Base-by-base conservation (phyloP, 2,797 vertebrate species). In the Micromesistius poutassou region DNA sequence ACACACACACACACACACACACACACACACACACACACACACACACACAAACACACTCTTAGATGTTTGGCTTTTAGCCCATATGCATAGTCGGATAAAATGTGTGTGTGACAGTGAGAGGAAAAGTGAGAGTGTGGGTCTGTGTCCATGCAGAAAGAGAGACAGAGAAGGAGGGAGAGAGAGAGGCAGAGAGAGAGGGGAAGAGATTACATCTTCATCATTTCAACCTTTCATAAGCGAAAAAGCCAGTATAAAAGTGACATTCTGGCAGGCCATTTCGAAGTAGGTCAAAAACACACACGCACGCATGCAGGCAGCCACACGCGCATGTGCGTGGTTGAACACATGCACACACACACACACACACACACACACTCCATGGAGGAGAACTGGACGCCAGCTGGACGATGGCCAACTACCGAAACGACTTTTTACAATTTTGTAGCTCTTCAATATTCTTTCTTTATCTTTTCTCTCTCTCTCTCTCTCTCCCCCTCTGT, bases 141-240 rank as follows among this genome's bases (percentile, higher is more conserved):
- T 28, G 76, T 73, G 68, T 33, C 71, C 3, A 13, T 38, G 36
- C 36, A 74, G 75, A 79, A 76, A 79, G 77, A 30, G 46, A 79
- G 46, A 75, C 42, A 36, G 30, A 72, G 71, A 35, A 28, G 62
- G 71, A 73, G 81, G 76, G 82, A 84, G 87, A 84, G 88, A 85
- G 77, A 88, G 87, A 84, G 83, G 40, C 76, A 78, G 81, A 81
- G 85, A 80, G 35, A 33, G 78, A 77, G 46, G 82, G 75, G 83
- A 74, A 83, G 85, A 80, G 76, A 76, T 55, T n/a, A 55, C 46
- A 55, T 55, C 46, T 19, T 19, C 46, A 55, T 55, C 46, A 22
- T 55, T 22, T 55, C 46, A 55, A 55, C 46, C 16, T 55, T 55
- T 55, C 19, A 46, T 55, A 82, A 76, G 79, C 42, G 81, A 79